Percentiles rank a stretch among this genome's conserved stretches.
These are phyloP conservation scores for Pectinophora gossypiella DNA, from an alignment of 1,140 invertebrate species.

Conservation along the genomic window DNA sequence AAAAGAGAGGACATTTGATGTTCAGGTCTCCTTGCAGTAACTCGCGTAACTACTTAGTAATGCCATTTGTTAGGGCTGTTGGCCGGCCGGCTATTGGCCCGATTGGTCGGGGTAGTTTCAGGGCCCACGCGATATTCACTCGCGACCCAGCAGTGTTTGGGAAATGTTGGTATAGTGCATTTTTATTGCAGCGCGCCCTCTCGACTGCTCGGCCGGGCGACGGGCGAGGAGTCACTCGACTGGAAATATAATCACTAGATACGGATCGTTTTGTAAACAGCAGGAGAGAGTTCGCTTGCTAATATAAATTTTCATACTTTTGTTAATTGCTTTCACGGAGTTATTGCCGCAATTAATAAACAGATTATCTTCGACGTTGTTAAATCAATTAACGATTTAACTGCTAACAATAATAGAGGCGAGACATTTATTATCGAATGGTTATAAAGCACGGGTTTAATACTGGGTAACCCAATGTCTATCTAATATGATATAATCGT, in stretches of 20 bases:
- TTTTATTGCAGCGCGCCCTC: conserved; percentile 59
- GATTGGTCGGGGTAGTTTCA: no score
- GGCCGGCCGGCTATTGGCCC: no score
- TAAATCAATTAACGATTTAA: neutral
- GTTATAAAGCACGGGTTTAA: no score
- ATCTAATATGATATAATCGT: no score
- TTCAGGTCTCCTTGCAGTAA: no score
- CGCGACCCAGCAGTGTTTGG: no score
- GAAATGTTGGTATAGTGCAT: conserved; percentile 17
- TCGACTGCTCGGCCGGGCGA: conserved; percentile 29
- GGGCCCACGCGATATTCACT: no score
- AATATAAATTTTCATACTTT: conserved; percentile 4
- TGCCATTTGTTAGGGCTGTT: no score
- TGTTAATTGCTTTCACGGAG: neutral
- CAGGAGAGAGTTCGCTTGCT: neutral
- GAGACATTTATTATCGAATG: no score
- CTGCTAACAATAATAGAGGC: neutral
- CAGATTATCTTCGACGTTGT: neutral
- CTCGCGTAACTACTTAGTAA: no score
- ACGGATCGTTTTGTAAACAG: conserved; percentile 20
- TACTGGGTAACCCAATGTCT: no score
- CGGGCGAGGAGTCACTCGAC: conserved; percentile 50
- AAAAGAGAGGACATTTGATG: no score
- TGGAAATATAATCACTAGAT: conserved; percentile 63
- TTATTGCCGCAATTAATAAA: neutral